These are phyloP conservation scores for Patella depressa DNA, from an alignment of 2,888 invertebrate species.

Conservation along the genomic window DNA sequence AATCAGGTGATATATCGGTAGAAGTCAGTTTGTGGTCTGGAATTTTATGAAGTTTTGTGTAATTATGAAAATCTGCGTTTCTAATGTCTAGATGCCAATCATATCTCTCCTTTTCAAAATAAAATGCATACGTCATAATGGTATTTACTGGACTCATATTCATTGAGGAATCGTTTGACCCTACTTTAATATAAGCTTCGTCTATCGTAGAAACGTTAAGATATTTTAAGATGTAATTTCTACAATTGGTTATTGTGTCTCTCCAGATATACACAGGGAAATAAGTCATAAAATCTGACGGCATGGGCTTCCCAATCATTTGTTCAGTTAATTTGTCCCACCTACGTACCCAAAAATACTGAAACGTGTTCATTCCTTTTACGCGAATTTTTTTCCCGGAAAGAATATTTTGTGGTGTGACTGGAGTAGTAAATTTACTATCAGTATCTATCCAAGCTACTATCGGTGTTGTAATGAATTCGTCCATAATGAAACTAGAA, in stretches of 20 bases:
- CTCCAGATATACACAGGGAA: neutral
- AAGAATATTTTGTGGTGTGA: neutral
- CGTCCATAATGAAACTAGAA: slow-evolving; percentile 5
- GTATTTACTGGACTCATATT: neutral
- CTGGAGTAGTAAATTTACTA: neutral
- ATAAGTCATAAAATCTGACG: neutral
- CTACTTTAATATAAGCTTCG: neutral
- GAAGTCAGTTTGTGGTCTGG: neutral
- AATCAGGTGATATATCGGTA: neutral
- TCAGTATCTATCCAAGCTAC: slow-evolving; percentile 2
- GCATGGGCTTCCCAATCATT: neutral
- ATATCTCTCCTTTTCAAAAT: slow-evolving; percentile 3
- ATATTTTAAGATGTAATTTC: neutral
- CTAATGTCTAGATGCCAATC: neutral
- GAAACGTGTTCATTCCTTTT: neutral
- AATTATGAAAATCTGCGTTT: neutral
- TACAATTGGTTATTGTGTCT: neutral
- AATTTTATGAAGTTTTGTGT: neutral
- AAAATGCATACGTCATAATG: neutral
- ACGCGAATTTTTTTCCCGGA: neutral
- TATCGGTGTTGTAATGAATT: neutral
- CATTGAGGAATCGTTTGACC: neutral
- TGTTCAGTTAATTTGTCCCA: neutral
- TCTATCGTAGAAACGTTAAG: neutral
- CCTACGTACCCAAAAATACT: neutral